phyloP scores from a whole-genome alignment of 37 sponge, comb jelly and placozoan species.

The Haliclona indistincta region DNA sequence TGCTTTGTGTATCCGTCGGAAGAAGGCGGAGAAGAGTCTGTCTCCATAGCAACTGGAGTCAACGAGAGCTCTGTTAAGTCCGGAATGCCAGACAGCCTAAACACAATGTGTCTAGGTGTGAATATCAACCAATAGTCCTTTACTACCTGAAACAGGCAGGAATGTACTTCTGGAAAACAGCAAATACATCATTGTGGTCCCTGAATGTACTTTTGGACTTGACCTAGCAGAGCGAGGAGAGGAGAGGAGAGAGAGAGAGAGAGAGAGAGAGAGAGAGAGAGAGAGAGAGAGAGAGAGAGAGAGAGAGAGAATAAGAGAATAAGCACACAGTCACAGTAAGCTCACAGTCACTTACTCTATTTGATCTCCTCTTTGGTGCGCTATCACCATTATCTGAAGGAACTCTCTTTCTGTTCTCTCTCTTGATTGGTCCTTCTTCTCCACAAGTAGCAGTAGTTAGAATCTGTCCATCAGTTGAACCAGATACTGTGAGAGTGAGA shows the following conservation, averaged over 20 bases:
- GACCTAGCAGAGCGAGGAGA: neutral
- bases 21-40: too few species aligned
- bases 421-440: constrained; percentile 7
- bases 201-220: too few species aligned
- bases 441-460: neutral
- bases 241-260: neutral
- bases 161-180: constrained; percentile 41
- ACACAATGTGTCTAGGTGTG: too few species aligned
- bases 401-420: constrained; percentile 40
- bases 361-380: constrained; percentile 67
- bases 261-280: neutral
- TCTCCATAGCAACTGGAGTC: too few species aligned
- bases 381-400: neutral
- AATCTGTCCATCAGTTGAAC: neutral
- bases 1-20: too few species aligned
- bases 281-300: neutral
- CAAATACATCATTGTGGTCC: too few species aligned
- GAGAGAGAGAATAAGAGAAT: neutral
- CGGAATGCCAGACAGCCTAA: too few species aligned
- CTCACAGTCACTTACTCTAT: constrained; percentile 33
- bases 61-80: too few species aligned
- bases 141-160: constrained; percentile 44
- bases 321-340: constrained; percentile 1
- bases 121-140: too few species aligned
- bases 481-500: neutral